phyloP scores from a whole-genome alignment of 2,888 invertebrate genomes.

The Troilus luridus region DNA sequence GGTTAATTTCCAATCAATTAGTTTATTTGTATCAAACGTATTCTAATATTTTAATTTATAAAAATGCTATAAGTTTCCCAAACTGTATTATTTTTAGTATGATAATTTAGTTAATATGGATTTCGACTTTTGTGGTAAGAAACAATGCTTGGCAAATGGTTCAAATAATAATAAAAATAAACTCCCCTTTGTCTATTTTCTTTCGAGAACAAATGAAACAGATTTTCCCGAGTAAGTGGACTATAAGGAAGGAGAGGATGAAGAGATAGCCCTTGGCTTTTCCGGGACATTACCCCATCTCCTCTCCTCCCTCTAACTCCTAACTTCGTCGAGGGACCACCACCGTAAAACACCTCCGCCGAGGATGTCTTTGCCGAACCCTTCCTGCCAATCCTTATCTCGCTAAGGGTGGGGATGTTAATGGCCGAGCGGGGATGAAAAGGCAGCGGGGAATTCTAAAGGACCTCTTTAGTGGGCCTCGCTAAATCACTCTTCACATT shows the following conservation, averaged over 20 bases:
- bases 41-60: too few species aligned
- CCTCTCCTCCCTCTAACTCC: not conserved
- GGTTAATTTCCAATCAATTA: too few species aligned
- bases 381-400: constrained; percentile 49
- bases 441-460: constrained; percentile 15
- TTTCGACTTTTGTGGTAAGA: too few species aligned
- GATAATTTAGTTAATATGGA: too few species aligned
- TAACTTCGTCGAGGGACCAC: not conserved
- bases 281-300: not conserved
- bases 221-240: not conserved
- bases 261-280: constrained; percentile 27
- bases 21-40: too few species aligned
- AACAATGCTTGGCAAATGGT: too few species aligned
- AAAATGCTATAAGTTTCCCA: too few species aligned
- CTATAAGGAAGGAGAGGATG: not conserved
- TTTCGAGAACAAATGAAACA: not conserved
- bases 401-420: not conserved
- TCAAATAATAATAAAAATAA: too few species aligned
- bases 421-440: constrained; percentile 4
- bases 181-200: not conserved
- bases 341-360: constrained; percentile 15
- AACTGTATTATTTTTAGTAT: too few species aligned
- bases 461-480: not conserved
- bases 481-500: constrained; percentile 21
- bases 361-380: constrained; percentile 10